Evolutionary conservation across 2,888 invertebrate genomes (phyloP).

Genomic region (Halocaridina rubra): DNA sequence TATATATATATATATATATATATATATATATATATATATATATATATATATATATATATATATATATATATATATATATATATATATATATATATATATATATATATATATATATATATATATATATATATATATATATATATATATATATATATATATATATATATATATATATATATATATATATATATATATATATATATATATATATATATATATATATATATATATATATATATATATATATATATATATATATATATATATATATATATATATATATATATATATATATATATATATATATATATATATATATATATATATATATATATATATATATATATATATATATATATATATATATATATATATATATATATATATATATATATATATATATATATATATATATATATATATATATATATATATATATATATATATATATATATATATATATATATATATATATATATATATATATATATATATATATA

Average conservation of each 20-base stretch:
- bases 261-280: not conserved
- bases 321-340: not conserved
- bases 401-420: not conserved
- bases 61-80: not conserved
- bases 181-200: not conserved
- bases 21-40: not conserved
- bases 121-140: not conserved
- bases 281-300: not conserved
- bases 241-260: not conserved
- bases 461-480: conserved; percentile 10
- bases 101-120: not conserved
- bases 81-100: not conserved
- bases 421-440: not conserved
- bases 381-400: not conserved
- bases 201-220: not conserved
- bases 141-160: not conserved
- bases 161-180: not conserved
- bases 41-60: not conserved
- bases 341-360: not conserved
- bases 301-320: not conserved
- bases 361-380: not conserved
- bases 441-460: not conserved
- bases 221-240: not conserved
- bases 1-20: not conserved
- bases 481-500: not conserved